A percentile compares a stretch with the other conserved stretches of the same genome.
Conservation (phyloP, 2,888 invertebrate species). For the Toxonevra muliebris region DNA sequence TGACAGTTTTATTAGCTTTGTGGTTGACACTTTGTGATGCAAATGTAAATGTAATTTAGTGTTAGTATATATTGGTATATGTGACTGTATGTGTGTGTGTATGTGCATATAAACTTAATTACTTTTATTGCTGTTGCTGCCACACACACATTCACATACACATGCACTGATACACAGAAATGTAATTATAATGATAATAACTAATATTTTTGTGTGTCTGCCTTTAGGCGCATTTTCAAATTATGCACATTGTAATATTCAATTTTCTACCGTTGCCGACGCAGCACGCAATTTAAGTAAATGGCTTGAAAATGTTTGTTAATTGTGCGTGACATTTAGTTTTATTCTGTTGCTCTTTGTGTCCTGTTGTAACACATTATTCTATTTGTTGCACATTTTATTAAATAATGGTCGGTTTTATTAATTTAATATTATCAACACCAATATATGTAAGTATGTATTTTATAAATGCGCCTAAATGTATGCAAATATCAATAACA, state of each 20-base stretch:
- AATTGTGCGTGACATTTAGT: background rate
- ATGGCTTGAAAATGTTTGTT: background rate
- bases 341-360: background rate
- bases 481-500: no score
- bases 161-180: background rate
- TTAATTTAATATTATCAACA: no score
- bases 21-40: slow-evolving; percentile 23
- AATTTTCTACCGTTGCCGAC: no score
- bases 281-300: background rate
- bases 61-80: background rate
- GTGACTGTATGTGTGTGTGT: slow-evolving; percentile 3
- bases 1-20: slow-evolving; percentile 35
- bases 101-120: slow-evolving; percentile 3
- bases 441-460: no score
- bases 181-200: background rate
- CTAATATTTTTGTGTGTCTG: background rate
- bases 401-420: no score
- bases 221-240: slow-evolving; percentile 5
- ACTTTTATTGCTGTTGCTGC: background rate
- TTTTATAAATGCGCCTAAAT: no score
- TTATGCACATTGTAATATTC: background rate
- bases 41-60: background rate
- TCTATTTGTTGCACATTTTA: no score
- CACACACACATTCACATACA: slow-evolving; percentile 4
- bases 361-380: background rate